These are phyloP conservation scores for Otis tarda DNA, from an alignment of 2,113 vertebrate species.

Conservation along the genomic window DNA sequence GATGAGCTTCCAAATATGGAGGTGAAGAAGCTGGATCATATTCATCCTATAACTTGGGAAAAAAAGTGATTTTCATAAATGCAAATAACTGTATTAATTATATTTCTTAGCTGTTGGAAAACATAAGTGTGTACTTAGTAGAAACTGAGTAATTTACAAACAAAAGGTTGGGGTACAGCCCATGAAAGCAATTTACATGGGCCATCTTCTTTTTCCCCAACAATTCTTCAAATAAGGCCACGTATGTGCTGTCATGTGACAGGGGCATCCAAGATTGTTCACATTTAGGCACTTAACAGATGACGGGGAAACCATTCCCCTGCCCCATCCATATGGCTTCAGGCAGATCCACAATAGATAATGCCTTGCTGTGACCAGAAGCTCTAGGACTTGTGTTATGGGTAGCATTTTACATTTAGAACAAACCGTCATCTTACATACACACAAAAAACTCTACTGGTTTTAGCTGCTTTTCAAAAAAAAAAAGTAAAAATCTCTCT, in stretches of 20 bases:
- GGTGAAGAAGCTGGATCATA: neutral
- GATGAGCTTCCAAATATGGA: neutral
- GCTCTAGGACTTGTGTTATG: neutral
- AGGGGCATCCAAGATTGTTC: rapidly evolving
- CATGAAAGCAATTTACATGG: neutral
- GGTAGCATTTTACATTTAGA: neutral
- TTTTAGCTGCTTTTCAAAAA: neutral
- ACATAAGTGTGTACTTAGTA: neutral
- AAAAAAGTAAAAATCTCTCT: neutral
- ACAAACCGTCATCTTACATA: rapidly evolving
- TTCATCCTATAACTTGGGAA: neutral
- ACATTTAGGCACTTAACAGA: neutral
- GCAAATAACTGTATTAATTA: neutral
- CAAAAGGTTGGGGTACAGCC: neutral
- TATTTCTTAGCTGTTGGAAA: neutral
- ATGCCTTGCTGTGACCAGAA: neutral
- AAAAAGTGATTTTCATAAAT: neutral
- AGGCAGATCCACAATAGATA: neutral
- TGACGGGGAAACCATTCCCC: neutral
- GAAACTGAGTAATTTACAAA: neutral
- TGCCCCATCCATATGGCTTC: neutral
- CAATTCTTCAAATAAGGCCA: neutral
- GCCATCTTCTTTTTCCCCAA: neutral
- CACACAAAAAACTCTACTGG: neutral
- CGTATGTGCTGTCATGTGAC: rapidly evolving